Conservation (phyloP, 2,797 vertebrate species). For the Alauda arvensis region DNA sequence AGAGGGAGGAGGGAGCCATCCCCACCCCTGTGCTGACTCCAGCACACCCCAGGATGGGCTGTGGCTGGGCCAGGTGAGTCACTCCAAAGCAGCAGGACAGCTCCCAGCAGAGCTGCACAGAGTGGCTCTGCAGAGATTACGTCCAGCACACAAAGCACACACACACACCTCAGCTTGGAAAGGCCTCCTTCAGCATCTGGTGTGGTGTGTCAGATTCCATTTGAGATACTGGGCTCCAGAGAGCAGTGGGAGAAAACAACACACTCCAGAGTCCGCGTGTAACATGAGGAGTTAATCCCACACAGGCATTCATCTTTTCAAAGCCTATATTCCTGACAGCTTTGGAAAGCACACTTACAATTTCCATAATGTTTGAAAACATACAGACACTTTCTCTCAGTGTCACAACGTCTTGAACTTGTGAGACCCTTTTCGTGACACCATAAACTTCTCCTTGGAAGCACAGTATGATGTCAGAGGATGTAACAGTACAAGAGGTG, state of each 20-base stretch:
- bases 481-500: conserved; percentile 54
- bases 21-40: neutral
- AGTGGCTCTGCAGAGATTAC: conserved; percentile 13
- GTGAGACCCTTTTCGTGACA: conserved; percentile 57
- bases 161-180: conserved; percentile 52
- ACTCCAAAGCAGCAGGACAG: conserved; percentile 45
- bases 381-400: conserved; percentile 51
- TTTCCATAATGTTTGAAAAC: conserved; percentile 63
- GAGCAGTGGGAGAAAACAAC: conserved; percentile 50
- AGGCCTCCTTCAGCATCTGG: conserved; percentile 46
- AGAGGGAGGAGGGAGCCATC: neutral
- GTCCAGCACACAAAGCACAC: conserved; percentile 14
- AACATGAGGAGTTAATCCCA: conserved; percentile 69
- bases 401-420: conserved; percentile 56
- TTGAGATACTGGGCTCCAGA: conserved; percentile 55
- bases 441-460: conserved; percentile 63
- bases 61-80: conserved; percentile 21
- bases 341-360: conserved; percentile 42
- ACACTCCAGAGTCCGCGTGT: conserved; percentile 51
- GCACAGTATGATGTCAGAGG: conserved; percentile 63
- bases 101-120: neutral
- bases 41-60: neutral
- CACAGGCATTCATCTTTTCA: conserved; percentile 60
- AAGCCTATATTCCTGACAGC: conserved; percentile 57
- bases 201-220: conserved; percentile 47